Evolutionary conservation across 2,888 invertebrate genomes (phyloP), one percentile per base, ranked within the genome.

Genomic region (Phengaris arion): DNA sequence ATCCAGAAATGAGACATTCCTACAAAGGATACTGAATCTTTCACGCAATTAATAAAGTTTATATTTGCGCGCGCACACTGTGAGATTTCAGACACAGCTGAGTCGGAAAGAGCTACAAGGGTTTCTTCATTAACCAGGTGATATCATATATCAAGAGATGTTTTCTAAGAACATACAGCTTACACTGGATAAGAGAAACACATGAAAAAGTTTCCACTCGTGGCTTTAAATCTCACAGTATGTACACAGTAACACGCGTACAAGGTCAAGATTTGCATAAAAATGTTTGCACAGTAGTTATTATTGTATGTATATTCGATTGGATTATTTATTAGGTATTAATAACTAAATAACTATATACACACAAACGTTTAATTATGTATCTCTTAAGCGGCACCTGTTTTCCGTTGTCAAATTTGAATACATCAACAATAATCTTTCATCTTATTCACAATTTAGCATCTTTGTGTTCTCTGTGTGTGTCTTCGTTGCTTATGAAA

Each of bases 251-350:
- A 74, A 74, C 55, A 9, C 15, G 68, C 54, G 75, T 45, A 57
- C 79, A 81, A 81, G 81, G 81, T 75, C 78, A 75, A 55, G 74
- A 74, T 77, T 80, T 80, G 77, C 81, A 81, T 79, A 79, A 76
- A 79, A 77, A 57, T 78, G 79, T 80, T 81, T 80, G 77, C 79
- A 78, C 79, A 79, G 78, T 77, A 52, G 35, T 15, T 22, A 15
- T 51, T 69, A 69, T 48, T 46, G 22, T 70, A 51, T 70, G 22
- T 22, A 22, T 15, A 51, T 4, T 64, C 35, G 10, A 12, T 64
- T 13, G 35, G 12, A 9, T 45, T 64, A 35, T 22, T 59, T 64
- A 64, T 35, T 64, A 35, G 22, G 64, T 64, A 64, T 64, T 64
- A 64, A 13, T 64, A 12, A 64, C 64, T 35, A 0, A 22, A 22